Percentiles rank a stretch among this genome's conserved stretches.
These are phyloP conservation scores for Notolepis coatsorum DNA, from an alignment of 2,797 vertebrate species.

Conservation along the genomic window DNA sequence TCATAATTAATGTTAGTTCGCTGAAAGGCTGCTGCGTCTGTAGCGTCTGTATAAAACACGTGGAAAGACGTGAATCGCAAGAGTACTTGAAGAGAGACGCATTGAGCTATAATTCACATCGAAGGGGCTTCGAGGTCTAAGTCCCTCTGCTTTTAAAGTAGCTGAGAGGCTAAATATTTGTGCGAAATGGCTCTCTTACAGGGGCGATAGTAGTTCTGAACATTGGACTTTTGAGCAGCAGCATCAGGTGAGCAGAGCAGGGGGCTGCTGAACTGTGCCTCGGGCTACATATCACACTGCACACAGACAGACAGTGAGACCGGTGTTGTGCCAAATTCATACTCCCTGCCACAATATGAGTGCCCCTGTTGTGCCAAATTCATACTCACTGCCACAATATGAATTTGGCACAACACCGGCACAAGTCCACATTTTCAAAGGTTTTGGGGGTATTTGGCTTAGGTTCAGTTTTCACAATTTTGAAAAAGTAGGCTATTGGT, in stretches of 20 bases:
- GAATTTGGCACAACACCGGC: no score
- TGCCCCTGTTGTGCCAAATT: no score
- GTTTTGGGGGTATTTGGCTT: no score
- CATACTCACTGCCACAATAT: no score
- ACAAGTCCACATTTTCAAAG: no score
- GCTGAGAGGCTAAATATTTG: constrained; percentile 33
- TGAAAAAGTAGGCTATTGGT: no score
- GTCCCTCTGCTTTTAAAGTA: constrained; percentile 34
- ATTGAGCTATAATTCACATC: constrained; percentile 29
- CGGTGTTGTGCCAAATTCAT: no score
- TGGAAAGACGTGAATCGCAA: background rate
- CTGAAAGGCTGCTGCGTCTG: constrained; percentile 4
- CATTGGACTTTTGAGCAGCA: constrained; percentile 21
- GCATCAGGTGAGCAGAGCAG: constrained; percentile 50
- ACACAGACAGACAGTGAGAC: no score
- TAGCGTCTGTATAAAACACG: background rate
- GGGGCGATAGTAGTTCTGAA: no score
- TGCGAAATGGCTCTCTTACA: constrained; percentile 12
- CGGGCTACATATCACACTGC: constrained; percentile 59
- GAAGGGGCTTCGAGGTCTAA: constrained; percentile 35
- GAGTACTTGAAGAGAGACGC: constrained; percentile 11
- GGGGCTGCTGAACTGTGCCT: constrained; percentile 40
- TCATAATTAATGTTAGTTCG: no score
- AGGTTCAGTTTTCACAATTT: no score
- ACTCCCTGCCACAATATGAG: no score